A percentile compares a stretch with the other conserved stretches of the same genome.
Conservation (phyloP, 2,888 invertebrate genomes). For the Myathropa florea region DNA sequence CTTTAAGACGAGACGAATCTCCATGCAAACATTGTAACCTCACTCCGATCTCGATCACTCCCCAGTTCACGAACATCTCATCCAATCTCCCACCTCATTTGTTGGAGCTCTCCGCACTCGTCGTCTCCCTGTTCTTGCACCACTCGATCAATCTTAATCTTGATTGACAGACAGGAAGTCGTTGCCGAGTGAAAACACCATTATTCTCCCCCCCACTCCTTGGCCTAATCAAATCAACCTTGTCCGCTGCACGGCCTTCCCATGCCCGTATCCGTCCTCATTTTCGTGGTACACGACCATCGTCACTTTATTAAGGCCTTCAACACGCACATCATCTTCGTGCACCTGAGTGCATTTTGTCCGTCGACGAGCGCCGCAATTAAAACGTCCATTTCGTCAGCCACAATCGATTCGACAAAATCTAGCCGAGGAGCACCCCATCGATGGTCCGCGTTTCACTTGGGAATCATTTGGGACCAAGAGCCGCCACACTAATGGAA, state of each 20-base stretch:
- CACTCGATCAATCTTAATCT: background rate
- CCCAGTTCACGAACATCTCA: background rate
- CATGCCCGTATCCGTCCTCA: background rate
- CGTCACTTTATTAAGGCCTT: constrained; percentile 10
- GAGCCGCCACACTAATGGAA: constrained; percentile 43
- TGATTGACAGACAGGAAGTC: background rate
- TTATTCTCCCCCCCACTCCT: no score
- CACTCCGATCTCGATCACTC: background rate
- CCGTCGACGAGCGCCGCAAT: constrained; percentile 14
- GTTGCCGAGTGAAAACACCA: background rate
- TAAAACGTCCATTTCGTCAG: constrained; percentile 21
- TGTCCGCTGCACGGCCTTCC: background rate
- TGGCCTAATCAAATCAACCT: background rate
- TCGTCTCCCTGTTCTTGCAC: background rate
- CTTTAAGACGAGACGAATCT: no score
- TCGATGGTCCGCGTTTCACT: background rate
- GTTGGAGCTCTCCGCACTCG: background rate
- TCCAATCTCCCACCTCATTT: background rate
- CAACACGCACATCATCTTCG: background rate
- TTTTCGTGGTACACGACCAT: background rate
- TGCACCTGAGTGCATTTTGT: background rate
- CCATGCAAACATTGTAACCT: background rate
- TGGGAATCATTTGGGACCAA: constrained; percentile 23
- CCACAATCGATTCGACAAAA: constrained; percentile 6
- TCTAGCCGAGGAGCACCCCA: background rate